Evolutionary conservation across 2,888 invertebrate species (phyloP).

Genomic region (Heteromyza rotundicornis): DNA sequence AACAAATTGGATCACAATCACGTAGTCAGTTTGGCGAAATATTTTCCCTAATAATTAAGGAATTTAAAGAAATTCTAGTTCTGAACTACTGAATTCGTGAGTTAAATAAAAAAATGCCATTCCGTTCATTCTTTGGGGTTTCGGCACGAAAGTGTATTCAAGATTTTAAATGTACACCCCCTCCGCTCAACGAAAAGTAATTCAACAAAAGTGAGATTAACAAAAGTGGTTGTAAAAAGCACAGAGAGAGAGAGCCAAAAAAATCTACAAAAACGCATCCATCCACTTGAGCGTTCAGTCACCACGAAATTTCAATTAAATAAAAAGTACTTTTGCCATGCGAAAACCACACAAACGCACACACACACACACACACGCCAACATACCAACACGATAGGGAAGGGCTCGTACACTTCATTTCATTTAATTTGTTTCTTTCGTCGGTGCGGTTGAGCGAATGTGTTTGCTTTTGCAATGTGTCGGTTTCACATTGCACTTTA

Average conservation of each 20-base stretch:
- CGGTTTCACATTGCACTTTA: background rate
- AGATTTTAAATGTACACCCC: too few species aligned
- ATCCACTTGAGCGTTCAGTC: constrained; percentile 9
- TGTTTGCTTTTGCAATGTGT: constrained; percentile 7
- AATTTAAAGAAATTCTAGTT: too few species aligned
- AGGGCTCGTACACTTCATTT: constrained; percentile 19
- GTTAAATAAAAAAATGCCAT: too few species aligned
- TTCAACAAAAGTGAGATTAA: background rate
- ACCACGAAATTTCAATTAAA: constrained; percentile 29
- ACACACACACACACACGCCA: background rate
- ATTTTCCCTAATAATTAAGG: too few species aligned
- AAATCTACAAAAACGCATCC: background rate
- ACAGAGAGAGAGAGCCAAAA: background rate
- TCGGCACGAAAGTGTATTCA: too few species aligned
- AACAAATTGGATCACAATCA: too few species aligned
- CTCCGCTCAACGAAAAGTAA: background rate
- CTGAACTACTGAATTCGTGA: too few species aligned
- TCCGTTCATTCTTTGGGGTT: too few species aligned
- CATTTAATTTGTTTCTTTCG: constrained; percentile 9
- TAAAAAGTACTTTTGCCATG: constrained; percentile 25
- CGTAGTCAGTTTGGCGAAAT: too few species aligned
- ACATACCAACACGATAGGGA: background rate
- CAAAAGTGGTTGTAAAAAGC: background rate
- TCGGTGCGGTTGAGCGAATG: background rate
- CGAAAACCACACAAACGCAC: constrained; percentile 15